Conservation (phyloP, 2,797 vertebrate genomes). For the Telmatherina bonti region DNA sequence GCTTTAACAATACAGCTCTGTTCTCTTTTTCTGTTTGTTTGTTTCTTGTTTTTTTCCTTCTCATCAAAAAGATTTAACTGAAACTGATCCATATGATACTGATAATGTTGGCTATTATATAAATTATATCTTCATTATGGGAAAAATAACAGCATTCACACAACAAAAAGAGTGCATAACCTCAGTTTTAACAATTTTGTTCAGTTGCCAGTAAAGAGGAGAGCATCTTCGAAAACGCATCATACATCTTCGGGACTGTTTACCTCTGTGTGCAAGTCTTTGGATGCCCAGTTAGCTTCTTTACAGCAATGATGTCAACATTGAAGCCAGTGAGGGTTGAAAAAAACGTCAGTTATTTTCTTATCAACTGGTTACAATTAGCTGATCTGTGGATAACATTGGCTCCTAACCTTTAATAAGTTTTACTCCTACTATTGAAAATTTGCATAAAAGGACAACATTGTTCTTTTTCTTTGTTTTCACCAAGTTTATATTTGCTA, state of each 20-base stretch:
- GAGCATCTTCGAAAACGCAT: too few species aligned
- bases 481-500: background rate
- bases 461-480: background rate
- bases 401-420: background rate
- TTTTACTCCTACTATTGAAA: background rate
- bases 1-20: background rate
- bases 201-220: background rate
- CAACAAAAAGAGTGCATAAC: background rate
- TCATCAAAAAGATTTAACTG: background rate
- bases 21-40: background rate
- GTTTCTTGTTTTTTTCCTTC: background rate
- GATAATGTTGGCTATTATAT: background rate
- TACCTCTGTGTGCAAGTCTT: background rate
- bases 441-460: background rate
- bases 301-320: background rate
- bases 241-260: background rate
- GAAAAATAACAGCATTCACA: background rate
- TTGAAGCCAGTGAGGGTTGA: constrained; percentile 2
- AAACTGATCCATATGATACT: background rate
- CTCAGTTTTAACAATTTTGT: background rate
- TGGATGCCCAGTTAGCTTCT: background rate
- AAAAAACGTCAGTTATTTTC: constrained; percentile 5
- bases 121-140: background rate
- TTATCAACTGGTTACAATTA: constrained; percentile 5
- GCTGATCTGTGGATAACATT: background rate